Percentiles rank a stretch among this genome's conserved stretches.
Evolutionary conservation across 1,140 invertebrate species (phyloP).

Genomic region (Zaprionus vittiger): DNA sequence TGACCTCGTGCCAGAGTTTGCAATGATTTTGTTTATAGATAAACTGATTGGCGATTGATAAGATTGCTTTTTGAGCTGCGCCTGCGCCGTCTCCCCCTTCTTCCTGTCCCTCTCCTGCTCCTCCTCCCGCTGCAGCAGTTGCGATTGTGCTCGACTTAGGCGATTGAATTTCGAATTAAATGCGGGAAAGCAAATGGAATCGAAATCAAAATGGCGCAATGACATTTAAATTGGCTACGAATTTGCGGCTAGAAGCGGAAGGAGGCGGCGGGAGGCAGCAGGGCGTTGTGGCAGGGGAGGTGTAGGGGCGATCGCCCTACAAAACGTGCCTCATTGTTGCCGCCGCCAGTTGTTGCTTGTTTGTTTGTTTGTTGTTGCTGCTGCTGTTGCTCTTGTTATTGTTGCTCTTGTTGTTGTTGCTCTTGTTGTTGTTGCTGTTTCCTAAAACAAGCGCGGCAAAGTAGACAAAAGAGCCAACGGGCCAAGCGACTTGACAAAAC

Average conservation of each 20-base stretch:
- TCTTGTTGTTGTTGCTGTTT: conserved; percentile 4
- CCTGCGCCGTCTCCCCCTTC: background rate
- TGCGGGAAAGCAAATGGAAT: conserved; percentile 51
- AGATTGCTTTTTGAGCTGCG: conserved; percentile 45
- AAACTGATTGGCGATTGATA: conserved; percentile 52
- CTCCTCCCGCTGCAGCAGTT: background rate
- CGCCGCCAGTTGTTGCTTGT: conserved; percentile 20
- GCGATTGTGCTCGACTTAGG: conserved; percentile 11
- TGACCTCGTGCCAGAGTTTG: conserved; percentile 11
- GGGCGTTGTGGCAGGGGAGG: background rate
- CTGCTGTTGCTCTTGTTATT: conserved; percentile 18
- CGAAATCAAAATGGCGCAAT: conserved; percentile 69
- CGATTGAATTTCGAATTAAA: conserved; percentile 57
- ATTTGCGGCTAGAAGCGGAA: conserved; percentile 43
- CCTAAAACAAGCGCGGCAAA: conserved; percentile 13
- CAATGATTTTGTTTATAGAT: conserved; percentile 52
- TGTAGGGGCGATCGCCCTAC: conserved; percentile 25
- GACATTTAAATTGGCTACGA: conserved; percentile 73
- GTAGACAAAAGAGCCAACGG: conserved; percentile 42
- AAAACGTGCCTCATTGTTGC: conserved; percentile 44
- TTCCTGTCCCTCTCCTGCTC: background rate
- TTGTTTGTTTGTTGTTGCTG: conserved; percentile 23
- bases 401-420: conserved; percentile 20
- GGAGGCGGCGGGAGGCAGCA: background rate
- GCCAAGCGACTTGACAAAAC: conserved; percentile 72